Base-by-base conservation (phyloP, 2,888 invertebrate genomes). In the Poecilus cupreus region DNA sequence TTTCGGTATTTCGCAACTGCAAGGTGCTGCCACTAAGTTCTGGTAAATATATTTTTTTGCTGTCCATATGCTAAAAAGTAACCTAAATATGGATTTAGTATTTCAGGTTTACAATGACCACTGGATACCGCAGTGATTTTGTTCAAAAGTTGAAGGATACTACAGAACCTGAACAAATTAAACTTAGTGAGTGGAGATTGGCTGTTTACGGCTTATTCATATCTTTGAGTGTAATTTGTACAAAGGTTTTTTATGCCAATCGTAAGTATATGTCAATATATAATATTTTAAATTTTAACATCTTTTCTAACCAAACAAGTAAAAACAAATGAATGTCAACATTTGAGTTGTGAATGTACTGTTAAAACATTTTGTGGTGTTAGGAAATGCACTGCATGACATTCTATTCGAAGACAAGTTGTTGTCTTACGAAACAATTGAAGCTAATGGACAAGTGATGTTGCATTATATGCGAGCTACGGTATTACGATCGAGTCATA, bases 381-480 rank as follows among this genome's bases (percentile, higher is more conserved):
- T 82, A 87, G 87, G 83, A 16, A 85, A 86, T 54, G 82, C 81
- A 32, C 37, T 87, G 18, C 84, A 85, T 24, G 82, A 83, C 24
- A 64, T 85, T 4, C 51, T 89, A 2, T 84, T 86, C 13, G 88
- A 88, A 83, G 85, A 85, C 18, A 85, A 86, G 83, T 83, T 88
- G 57, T 83, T 88, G 5, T 85, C 85, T 0, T 86, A 87, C 72
- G 86, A 88, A 81, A 85, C 86, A 11, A 80, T 88, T 13, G 82
- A 86, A 11, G 87, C 87, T 76, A 87, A 88, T 84, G 89, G 89
- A 6, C 85, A 87, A 57, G 84, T 88, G 64, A 87, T 88, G 87
- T 84, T 88, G 10, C 84, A 82, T 60, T 85, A 88, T 83, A 85
- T 86, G 10, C 88, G 88, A 88, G 86, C 85, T 80, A 87, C 85